Evolutionary conservation across 2,888 invertebrate genomes (phyloP).

Genomic region (Empis livida): DNA sequence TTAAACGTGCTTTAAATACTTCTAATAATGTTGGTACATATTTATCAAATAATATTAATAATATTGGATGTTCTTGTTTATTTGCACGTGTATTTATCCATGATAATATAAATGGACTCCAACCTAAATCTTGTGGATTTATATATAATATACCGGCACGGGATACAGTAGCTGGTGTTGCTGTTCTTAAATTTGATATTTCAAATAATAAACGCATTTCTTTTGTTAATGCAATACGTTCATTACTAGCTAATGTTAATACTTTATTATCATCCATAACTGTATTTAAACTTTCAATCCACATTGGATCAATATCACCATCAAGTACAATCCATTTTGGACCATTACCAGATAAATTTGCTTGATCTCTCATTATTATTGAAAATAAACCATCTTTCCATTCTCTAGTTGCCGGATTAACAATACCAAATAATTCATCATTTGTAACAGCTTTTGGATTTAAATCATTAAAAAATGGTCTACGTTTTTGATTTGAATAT

Average conservation of each 20-base stretch:
- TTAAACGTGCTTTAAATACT: constrained; percentile 54
- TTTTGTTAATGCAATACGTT: constrained; percentile 80
- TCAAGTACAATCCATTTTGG: constrained; percentile 93
- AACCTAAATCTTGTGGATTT: constrained; percentile 86
- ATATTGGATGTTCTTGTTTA: constrained; percentile 60
- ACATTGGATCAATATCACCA: constrained; percentile 96
- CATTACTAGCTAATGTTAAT: constrained; percentile 84
- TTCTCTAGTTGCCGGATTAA: constrained; percentile 85
- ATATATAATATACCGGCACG: constrained; percentile 89
- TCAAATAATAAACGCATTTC: constrained; percentile 88
- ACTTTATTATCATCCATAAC: constrained; percentile 96
- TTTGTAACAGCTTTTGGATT: constrained; percentile 94
- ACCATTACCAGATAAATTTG: constrained; percentile 71
- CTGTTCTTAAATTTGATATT: constrained; percentile 77
- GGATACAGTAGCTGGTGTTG: constrained; percentile 92
- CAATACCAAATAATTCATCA: constrained; percentile 87
- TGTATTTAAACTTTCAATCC: constrained; percentile 94
- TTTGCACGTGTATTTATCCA: constrained; percentile 71
- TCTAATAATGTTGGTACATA: constrained; percentile 80
- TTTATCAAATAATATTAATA: constrained; percentile 83
- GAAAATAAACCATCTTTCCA: constrained; percentile 90
- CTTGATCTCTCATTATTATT: constrained; percentile 84
- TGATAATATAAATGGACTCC: constrained; percentile 83
- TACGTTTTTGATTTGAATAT: constrained; percentile 65
- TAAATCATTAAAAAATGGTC: constrained; percentile 78